Evolutionary conservation across 1,140 invertebrate genomes (phyloP).

Genomic region (Vollenhovia emeryi): DNA sequence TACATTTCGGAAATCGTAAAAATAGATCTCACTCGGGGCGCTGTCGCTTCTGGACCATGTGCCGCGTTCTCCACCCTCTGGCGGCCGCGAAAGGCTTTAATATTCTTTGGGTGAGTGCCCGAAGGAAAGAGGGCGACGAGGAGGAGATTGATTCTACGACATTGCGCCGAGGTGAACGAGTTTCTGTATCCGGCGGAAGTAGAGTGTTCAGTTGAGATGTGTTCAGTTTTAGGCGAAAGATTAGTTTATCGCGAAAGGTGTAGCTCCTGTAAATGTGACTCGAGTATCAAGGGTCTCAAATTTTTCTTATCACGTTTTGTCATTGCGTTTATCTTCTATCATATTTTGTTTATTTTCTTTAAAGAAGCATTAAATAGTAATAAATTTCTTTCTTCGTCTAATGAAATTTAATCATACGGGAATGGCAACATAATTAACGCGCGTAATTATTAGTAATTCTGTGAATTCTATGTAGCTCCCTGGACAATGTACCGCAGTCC

Average conservation of each 20-base stretch:
- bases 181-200: conserved; percentile 32
- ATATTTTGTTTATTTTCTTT: neutral
- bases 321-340: neutral
- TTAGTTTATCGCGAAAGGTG: neutral
- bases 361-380: neutral
- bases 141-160: conserved; percentile 37
- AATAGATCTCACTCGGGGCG: conserved; percentile 44
- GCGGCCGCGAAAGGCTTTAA: conserved; percentile 35
- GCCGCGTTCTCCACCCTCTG: neutral
- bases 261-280: neutral
- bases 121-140: neutral
- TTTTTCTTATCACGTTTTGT: neutral
- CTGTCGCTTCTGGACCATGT: neutral
- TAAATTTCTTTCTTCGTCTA: neutral
- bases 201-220: neutral
- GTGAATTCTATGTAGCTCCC: neutral
- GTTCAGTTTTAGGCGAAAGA: neutral
- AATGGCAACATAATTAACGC: neutral
- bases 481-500: neutral
- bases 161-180: neutral
- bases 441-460: conserved; percentile 21
- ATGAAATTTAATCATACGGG: neutral
- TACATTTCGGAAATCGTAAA: conserved; percentile 50
- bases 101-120: conserved; percentile 40
- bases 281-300: neutral